Evolutionary conservation across 2,797 vertebrate genomes (phyloP).

Genomic region (Scolopax bukidnonensis): DNA sequence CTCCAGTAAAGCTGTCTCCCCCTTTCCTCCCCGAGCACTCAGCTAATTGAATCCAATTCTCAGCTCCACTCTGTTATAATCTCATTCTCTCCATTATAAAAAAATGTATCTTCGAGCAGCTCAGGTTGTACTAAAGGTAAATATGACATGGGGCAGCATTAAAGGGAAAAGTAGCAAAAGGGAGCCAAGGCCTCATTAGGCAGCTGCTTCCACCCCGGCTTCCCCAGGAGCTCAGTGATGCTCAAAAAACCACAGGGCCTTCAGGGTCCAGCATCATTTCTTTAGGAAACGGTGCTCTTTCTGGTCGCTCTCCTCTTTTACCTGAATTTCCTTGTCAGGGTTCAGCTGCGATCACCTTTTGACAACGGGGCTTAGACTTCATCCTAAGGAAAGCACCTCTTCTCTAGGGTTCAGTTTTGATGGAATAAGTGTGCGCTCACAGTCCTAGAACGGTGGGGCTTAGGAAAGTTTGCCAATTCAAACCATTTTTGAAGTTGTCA

Average conservation of each 20-base stretch:
- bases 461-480: neutral
- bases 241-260: rapidly evolving
- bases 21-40: neutral
- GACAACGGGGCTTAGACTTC: neutral
- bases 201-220: neutral
- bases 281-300: neutral
- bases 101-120: neutral
- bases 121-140: neutral
- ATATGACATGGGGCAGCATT: neutral
- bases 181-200: neutral
- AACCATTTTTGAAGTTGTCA: rapidly evolving
- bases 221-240: neutral
- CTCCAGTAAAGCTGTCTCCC: neutral
- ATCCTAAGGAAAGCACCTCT: neutral
- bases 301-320: rapidly evolving
- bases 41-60: neutral
- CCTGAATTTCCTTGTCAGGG: rapidly evolving
- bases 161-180: neutral
- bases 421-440: rapidly evolving
- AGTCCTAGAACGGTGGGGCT: rapidly evolving
- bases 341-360: neutral
- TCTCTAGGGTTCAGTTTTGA: neutral
- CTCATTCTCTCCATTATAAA: neutral
- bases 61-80: neutral
- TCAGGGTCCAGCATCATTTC: rapidly evolving